Evolutionary conservation across 2,888 invertebrate genomes (phyloP).

Genomic region (Acholoe squamosa): DNA sequence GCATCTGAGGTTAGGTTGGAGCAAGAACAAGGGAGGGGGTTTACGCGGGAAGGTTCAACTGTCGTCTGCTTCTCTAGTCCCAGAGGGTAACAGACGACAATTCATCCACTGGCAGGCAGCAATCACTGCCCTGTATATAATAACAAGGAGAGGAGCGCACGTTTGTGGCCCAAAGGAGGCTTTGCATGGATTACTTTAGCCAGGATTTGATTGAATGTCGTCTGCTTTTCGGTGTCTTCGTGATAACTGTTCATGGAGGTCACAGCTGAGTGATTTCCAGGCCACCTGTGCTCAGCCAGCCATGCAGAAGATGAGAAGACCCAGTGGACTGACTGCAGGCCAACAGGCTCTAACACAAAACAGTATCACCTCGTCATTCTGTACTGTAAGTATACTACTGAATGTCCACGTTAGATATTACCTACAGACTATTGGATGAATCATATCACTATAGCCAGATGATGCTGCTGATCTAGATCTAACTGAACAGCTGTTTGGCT

Average conservation of each 20-base stretch:
- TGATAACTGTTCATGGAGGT: not conserved
- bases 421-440: not conserved
- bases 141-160: too few relatives aligned
- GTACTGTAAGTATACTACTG: too few relatives aligned
- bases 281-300: not conserved
- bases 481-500: not conserved
- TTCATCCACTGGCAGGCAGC: too few relatives aligned
- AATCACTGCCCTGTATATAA: too few relatives aligned
- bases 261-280: not conserved
- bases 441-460: not conserved
- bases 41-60: not conserved
- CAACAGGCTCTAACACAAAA: too few relatives aligned
- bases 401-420: too few relatives aligned
- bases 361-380: too few relatives aligned
- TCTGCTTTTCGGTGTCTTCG: not conserved
- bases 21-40: not conserved
- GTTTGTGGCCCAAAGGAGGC: too few relatives aligned
- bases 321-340: not conserved
- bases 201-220: not conserved
- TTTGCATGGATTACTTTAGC: not conserved
- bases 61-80: not conserved
- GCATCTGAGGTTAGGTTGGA: not conserved
- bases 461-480: not conserved
- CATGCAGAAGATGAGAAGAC: not conserved
- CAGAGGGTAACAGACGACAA: not conserved